phyloP scores from a whole-genome alignment of 2,113 vertebrate species.

The Sigmodon hispidus region DNA sequence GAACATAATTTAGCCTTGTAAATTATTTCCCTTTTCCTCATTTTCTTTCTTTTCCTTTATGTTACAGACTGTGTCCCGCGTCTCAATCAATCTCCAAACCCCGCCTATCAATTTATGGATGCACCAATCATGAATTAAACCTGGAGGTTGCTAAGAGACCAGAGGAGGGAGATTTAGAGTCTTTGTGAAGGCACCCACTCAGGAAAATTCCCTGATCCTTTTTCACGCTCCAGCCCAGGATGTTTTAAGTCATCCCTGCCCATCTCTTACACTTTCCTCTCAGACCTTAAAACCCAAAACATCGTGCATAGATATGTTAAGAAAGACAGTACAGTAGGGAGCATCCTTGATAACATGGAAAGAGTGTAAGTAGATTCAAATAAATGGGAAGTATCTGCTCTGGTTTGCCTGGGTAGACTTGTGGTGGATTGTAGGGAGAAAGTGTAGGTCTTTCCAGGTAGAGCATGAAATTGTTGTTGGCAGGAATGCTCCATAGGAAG shows the following conservation, averaged over 20 bases:
- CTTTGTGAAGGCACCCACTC: conserved; percentile 47
- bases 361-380: neutral
- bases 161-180: conserved; percentile 38
- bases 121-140: conserved; percentile 56
- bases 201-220: conserved; percentile 38
- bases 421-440: neutral
- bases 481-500: neutral
- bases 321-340: neutral
- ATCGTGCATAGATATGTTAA: neutral
- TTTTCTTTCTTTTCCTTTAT: neutral
- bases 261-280: neutral
- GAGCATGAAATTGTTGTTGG: neutral
- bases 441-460: neutral
- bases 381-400: neutral
- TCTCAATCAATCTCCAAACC: neutral
- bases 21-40: neutral
- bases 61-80: neutral
- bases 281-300: neutral
- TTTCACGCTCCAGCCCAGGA: neutral
- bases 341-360: neutral
- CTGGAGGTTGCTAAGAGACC: conserved; percentile 70
- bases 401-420: neutral
- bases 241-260: neutral
- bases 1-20: neutral
- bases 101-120: conserved; percentile 49